These are phyloP conservation scores for Cyprinella venusta DNA, from an alignment of 2,797 vertebrate genomes.

Conservation along the genomic window DNA sequence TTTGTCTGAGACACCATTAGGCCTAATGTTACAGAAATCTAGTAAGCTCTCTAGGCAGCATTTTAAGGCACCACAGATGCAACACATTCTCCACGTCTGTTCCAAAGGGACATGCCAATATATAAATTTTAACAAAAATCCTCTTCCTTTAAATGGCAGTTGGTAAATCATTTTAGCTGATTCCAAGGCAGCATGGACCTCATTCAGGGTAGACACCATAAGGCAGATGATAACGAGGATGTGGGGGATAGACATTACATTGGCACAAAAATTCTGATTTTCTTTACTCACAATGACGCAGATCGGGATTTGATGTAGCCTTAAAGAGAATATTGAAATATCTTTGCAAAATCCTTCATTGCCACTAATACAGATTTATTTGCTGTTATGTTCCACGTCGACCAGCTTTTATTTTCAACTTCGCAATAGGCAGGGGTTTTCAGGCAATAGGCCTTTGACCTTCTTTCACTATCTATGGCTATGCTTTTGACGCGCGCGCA, in stretches of 20 bases:
- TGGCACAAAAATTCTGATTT: no score
- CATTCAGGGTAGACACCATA: not conserved
- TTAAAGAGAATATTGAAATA: not conserved
- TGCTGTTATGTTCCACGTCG: not conserved
- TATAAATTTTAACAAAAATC: not conserved
- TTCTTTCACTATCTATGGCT: no score
- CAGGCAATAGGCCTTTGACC: no score
- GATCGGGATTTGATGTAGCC: not conserved
- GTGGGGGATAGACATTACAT: not conserved
- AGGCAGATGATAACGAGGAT: not conserved
- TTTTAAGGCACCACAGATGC: not conserved
- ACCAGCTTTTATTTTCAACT: no score
- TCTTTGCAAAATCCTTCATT: not conserved
- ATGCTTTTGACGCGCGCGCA: no score
- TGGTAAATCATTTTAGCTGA: not conserved
- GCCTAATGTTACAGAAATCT: not conserved
- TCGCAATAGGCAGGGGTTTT: no score
- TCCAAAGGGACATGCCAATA: not conserved
- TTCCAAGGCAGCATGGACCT: not conserved
- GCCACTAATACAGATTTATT: not conserved
- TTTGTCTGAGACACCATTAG: not conserved
- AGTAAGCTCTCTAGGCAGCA: not conserved
- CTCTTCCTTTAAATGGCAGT: not conserved
- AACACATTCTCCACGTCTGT: not conserved
- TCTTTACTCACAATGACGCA: no score